Evolutionary conservation across 2,113 vertebrate species (phyloP).

Genomic region (Aegithalos caudatus): DNA sequence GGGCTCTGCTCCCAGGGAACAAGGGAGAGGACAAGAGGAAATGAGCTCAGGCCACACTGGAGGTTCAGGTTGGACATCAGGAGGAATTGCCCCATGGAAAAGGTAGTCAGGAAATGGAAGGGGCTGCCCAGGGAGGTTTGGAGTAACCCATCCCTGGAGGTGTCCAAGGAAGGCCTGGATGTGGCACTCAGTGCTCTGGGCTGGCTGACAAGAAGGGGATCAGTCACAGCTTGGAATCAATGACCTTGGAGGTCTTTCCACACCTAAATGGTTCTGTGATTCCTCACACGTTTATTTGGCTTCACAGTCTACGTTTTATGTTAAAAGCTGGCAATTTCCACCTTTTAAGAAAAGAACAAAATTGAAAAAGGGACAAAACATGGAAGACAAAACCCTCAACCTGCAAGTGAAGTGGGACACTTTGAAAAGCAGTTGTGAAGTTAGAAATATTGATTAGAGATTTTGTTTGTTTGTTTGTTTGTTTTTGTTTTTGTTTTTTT

Average conservation of each 20-base stretch:
- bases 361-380: neutral
- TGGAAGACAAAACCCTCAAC: neutral
- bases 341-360: neutral
- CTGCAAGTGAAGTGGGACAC: neutral
- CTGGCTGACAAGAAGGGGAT: neutral
- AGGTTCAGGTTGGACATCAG: neutral
- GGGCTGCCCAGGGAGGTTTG: neutral
- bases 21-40: neutral
- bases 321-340: neutral
- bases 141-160: neutral
- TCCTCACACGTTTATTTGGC: neutral
- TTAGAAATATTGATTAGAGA: neutral
- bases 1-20: neutral
- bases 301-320: neutral
- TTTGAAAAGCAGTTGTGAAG: neutral
- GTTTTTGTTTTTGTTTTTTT: accelerated
- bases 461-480: neutral
- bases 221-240: neutral
- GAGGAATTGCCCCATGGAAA: neutral
- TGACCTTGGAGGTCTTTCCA: neutral
- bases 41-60: accelerated
- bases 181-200: neutral
- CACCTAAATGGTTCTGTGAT: neutral
- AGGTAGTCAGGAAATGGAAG: neutral
- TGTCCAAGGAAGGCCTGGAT: neutral